Percentiles rank a stretch among this genome's conserved stretches.
These are phyloP conservation scores for Ptiloglossa arizonensis DNA, from an alignment of 1,140 invertebrate species.

Conservation along the genomic window DNA sequence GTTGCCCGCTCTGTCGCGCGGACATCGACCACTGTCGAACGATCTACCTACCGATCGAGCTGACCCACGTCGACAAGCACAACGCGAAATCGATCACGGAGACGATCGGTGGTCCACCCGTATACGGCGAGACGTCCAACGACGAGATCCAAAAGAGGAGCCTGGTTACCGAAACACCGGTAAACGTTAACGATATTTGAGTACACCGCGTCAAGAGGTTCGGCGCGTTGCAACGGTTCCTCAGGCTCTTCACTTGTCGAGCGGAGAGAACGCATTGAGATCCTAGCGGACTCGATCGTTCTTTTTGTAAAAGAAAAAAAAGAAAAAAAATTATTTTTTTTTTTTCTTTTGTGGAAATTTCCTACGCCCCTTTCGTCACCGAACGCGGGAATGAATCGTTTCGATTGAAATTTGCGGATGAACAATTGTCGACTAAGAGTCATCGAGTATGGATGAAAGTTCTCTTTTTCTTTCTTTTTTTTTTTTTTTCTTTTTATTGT, in stretches of 20 bases:
- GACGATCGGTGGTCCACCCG: constrained; percentile 53
- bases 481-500: not conserved
- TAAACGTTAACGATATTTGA: constrained; percentile 73
- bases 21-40: constrained; percentile 88
- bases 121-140: constrained; percentile 58
- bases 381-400: no score
- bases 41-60: constrained; percentile 86
- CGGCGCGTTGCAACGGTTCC: constrained; percentile 62
- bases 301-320: no score
- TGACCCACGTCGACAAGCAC: constrained; percentile 78
- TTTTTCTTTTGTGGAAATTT: no score
- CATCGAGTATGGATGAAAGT: not conserved
- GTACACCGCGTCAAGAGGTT: constrained; percentile 54
- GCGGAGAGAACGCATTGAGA: constrained; percentile 59
- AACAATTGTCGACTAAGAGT: no score
- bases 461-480: not conserved
- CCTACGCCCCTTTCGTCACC: no score
- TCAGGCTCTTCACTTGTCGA: constrained; percentile 71
- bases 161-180: constrained; percentile 57
- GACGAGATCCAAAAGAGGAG: constrained; percentile 62
- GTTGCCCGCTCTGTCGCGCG: constrained; percentile 89
- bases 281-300: not conserved
- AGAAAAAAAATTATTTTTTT: no score
- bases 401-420: no score
- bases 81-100: constrained; percentile 69